Conservation (phyloP, 2,797 vertebrate species). For the Falco novaeseelandiae region DNA sequence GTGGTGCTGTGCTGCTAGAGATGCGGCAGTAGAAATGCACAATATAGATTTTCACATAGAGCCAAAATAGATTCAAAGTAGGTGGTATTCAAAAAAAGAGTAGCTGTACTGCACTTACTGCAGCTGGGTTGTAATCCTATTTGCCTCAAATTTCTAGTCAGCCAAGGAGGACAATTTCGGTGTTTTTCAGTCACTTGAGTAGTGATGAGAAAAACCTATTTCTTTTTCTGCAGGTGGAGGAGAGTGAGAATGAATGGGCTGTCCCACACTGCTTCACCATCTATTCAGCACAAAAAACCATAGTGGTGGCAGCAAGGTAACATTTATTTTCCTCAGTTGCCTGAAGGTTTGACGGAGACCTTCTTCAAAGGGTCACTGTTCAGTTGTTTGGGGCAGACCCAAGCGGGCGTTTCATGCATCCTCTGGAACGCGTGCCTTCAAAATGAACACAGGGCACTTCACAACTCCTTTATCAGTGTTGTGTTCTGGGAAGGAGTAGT, state of each 20-base stretch:
- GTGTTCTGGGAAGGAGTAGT: not conserved
- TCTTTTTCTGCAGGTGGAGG: slow-evolving; percentile 84
- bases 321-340: not conserved
- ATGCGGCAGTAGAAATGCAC: not conserved
- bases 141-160: not conserved
- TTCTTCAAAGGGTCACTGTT: not conserved
- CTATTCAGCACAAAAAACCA: slow-evolving; percentile 91
- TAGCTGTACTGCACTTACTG: not conserved
- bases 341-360: not conserved
- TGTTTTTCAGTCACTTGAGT: not conserved
- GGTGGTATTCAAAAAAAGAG: not conserved
- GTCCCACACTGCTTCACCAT: slow-evolving; percentile 96
- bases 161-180: not conserved
- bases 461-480: not conserved
- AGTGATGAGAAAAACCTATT: not conserved
- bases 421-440: not conserved
- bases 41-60: not conserved
- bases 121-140: not conserved
- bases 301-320: slow-evolving; percentile 96
- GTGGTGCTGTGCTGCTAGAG: not conserved
- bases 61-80: not conserved
- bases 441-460: not conserved
- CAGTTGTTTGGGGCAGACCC: not conserved
- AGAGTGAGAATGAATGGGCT: slow-evolving; percentile 88
- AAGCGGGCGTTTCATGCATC: not conserved